A percentile compares a stretch with the other conserved stretches of the same genome.
Evolutionary conservation across 2,888 invertebrate genomes (phyloP).

Genomic region (Stenchaetothrips biformis): DNA sequence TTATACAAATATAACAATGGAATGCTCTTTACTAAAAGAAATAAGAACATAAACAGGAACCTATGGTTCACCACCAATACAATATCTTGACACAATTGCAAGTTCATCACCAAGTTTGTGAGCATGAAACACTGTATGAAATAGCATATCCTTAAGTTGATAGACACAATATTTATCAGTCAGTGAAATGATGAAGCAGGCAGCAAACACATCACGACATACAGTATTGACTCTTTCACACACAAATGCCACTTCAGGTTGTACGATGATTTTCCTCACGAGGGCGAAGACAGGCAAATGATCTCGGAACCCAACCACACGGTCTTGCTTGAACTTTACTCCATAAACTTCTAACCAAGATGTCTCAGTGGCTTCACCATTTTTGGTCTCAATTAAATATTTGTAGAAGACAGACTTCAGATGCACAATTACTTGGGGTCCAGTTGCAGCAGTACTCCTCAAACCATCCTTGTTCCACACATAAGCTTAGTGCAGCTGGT

Average conservation of each 20-base stretch:
- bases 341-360: neutral
- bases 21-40: too few relatives aligned
- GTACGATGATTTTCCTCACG: neutral
- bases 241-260: neutral
- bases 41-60: too few relatives aligned
- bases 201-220: neutral
- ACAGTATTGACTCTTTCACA: too few relatives aligned
- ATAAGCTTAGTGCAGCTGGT: slow-evolving; percentile 25
- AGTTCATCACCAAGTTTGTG: neutral
- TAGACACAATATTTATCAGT: neutral
- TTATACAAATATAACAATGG: too few relatives aligned
- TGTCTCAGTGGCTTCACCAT: neutral
- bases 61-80: neutral
- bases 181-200: neutral
- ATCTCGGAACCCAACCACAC: neutral
- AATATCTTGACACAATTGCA: neutral
- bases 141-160: neutral
- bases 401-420: neutral
- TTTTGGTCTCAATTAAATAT: neutral
- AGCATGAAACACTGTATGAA: neutral
- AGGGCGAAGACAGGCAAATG: neutral
- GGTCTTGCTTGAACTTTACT: neutral
- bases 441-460: neutral
- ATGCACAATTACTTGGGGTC: neutral
- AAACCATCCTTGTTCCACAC: neutral